Base-by-base conservation (phyloP, 2,888 invertebrate species). In the Cryptocephalus primarius region DNA sequence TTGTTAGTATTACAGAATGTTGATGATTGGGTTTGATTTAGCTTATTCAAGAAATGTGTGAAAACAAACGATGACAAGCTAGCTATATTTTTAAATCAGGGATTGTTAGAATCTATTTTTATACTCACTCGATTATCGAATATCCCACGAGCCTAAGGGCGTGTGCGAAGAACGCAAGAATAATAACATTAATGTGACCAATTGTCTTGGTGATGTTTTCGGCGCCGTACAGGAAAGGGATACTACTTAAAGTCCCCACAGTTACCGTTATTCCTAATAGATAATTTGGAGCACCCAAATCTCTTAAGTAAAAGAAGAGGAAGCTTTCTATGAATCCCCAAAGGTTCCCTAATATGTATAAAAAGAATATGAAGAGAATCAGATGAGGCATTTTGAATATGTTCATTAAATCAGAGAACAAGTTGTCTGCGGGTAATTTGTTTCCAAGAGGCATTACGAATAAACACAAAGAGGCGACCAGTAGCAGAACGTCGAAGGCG, bases 261-360 rank as follows among this genome's bases (percentile, higher is more conserved):
- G 89, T 88, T 58, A 89, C 83, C 55, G 89, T 89, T 58, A 89
- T 79, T 59, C 88, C 89, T 43, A 89, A 70, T 50, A 89, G 72
- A 66, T 85, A 87, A 68, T 85, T 88, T 0, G 88, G 86, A 43
- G 88, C 88, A 12, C 88, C 84, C 52, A 90, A 73, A 67, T 89
- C 88, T 68, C 84, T 85, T 52, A 91, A 74, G 67, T 88, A 91
- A 62, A 90, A 77, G 67, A 90, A 92, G 33, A 92, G 72, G 66
- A 88, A 92, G 44, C 87, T 88, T 68, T 92, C 91, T 46, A 91
- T 87, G 68, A 89, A 89, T 32, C 91, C 91, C 83, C 88, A 89
- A 65, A 88, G 80, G 61, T 88, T 86, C 48, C 92, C 92, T 57
- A 91, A 74, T 32, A 84, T 77, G 62, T 88, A 87, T 39, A 91